Conservation (phyloP, 2,113 vertebrate species). For the Dromaius novaehollandiae region DNA sequence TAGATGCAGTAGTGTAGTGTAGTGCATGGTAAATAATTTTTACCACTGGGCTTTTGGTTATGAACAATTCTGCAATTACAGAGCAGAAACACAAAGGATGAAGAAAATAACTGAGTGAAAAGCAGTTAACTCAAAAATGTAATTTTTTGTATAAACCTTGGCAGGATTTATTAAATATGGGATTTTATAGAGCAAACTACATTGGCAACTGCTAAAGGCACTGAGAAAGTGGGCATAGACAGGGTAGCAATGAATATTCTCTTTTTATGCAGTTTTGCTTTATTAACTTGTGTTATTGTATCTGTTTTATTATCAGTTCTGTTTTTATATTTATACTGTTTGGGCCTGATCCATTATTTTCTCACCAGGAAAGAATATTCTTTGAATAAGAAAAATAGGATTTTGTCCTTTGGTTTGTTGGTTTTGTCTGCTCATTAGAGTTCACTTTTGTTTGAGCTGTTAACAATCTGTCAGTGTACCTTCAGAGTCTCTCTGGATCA, state of each 20-base stretch:
- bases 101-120: not conserved
- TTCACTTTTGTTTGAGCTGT: slow-evolving; percentile 27
- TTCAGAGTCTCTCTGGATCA: not conserved
- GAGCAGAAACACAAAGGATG: not conserved
- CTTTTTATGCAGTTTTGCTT: not conserved
- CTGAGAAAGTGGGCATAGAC: not conserved
- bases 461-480: not conserved
- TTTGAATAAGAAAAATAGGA: not conserved
- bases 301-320: not conserved
- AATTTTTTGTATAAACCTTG: not conserved
- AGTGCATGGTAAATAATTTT: not conserved
- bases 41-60: not conserved
- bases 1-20: too few relatives aligned
- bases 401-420: slow-evolving; percentile 7
- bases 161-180: not conserved
- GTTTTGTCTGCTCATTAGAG: slow-evolving; percentile 11
- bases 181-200: not conserved
- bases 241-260: not conserved
- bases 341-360: not conserved
- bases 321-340: not conserved
- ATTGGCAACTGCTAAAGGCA: not conserved
- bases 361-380: not conserved
- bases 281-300: not conserved
- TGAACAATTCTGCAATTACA: not conserved
- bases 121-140: not conserved